Base-by-base conservation (phyloP, 2,888 invertebrate species). In the Syrphus vitripennis region DNA sequence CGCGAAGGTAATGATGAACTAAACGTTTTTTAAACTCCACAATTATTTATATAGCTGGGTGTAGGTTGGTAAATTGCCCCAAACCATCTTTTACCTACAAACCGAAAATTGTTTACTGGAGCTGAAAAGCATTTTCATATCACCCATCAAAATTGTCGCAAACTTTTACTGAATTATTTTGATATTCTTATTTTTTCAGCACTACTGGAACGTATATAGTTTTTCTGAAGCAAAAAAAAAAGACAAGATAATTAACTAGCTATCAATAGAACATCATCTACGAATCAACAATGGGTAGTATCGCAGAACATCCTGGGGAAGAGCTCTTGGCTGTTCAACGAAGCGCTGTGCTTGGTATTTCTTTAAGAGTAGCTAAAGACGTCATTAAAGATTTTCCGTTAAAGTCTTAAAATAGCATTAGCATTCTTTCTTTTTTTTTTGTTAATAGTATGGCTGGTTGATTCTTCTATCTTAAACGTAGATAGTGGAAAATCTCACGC, bases 91-190 rank as follows among this genome's bases (percentile, higher is more conserved):
- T 42, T n/a, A n/a, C 4, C 14, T 37, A 40, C n/a, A 5, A 42
- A 67, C 79, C 71, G 37, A 79, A 83, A 83, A 76, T 65, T 71
- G 45, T 50, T 83, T 72, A 87, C 79, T 83, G 63, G 87, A 87
- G 65, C 87, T 67, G 71, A 71, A 87, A 87, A 72, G 21, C 48
- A 26, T 16, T 40, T 29, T 61, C 55, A 69, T 81, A 72, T 57
- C 57, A 69, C 16, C 57, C 31, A 34, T 55, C 21, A 24, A 37
- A 40, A 79, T 79, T 70, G 63, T 69, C 42, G 16, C 31, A 50
- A 7, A 31, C 19, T 34, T 26, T 71, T 63, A 26, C 12, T 42
- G 2, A 12, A 37, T 40, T 34, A 37, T 34, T 53, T 29, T 48
- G 37, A 45, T n/a, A 61, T 70, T 55, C 63, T 70, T 29, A 1